Base-by-base conservation (phyloP, 2,888 invertebrate species). In the Mylabris sibirica region DNA sequence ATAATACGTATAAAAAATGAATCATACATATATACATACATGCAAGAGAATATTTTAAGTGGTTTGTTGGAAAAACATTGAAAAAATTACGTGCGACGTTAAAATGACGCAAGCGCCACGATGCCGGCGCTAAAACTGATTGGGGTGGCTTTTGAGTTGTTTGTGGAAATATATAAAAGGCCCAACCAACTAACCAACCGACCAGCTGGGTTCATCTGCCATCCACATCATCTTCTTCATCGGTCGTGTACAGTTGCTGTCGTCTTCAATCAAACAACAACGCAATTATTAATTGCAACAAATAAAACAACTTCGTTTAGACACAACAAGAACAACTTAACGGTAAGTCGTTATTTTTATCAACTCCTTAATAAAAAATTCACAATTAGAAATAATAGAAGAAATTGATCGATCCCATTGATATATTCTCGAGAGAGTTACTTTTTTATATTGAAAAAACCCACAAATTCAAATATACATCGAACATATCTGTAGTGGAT, bases 41-140 rank as follows among this genome's bases (percentile, higher is more conserved):
- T 44, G 44, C n/a, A 49, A 49, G 49, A 49, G 49, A 49, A 20
- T 49, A 44, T 11, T 20, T 22, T 20, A 49, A 49, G 49, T 20
- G 49, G 20, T 49, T 20, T 20, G 20, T 30, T 30, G 60, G n/a
- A n/a, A 60, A 60, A 30, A 34, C 60, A 60, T 38, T 22, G 20
- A 22, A 60, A 26, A 12, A 20, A 60, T 65, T 38, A 65, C n/a
- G 65, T 38, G 30, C 60, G 60, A 65, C 59, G 60, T 20, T 49
- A 53, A 30, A 17, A 35, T 38, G 63, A 68, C 68, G 68, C 68
- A 72, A 69, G 75, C 74, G 76, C 72, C 77, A 75, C 69, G 69
- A 44, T 41, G 67, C 69, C 66, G 74, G 77, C 78, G 76, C 75
- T 78, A 75, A 78, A 78, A 78, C 76, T 73, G 76, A 78, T 77